Conservation (phyloP, 2,888 invertebrate species). For the Melipona bicolor region DNA sequence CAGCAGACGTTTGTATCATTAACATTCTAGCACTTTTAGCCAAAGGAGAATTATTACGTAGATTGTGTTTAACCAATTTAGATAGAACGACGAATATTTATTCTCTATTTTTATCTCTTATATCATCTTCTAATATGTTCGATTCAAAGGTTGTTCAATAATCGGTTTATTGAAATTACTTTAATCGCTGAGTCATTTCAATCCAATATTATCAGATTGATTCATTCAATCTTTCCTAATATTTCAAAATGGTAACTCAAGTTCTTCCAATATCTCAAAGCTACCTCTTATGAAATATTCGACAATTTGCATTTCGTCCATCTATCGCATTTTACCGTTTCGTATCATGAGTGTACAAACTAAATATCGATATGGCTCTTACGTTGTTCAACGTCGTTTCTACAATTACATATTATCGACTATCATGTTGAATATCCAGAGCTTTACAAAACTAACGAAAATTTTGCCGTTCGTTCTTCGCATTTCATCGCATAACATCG, state of each 20-base stretch:
- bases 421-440: slow-evolving; percentile 29
- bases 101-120: no score
- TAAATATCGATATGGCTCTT: neutral
- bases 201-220: neutral
- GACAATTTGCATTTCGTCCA: neutral
- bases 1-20: no score
- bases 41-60: no score
- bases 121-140: no score
- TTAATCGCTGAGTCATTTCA: neutral
- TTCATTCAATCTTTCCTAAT: neutral
- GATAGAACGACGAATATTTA: no score
- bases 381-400: neutral
- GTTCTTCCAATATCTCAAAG: neutral
- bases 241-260: slow-evolving; percentile 7
- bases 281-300: neutral
- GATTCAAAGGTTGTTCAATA: neutral
- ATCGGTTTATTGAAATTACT: neutral
- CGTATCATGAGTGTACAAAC: slow-evolving; percentile 8
- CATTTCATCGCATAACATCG: no score
- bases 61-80: no score
- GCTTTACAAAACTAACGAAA: slow-evolving; percentile 34
- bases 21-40: no score
- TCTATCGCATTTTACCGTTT: neutral
- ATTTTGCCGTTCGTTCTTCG: neutral
- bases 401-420: slow-evolving; percentile 30